Evolutionary conservation across 2,797 vertebrate species (phyloP).

Genomic region (Eidolon dupreanum): DNA sequence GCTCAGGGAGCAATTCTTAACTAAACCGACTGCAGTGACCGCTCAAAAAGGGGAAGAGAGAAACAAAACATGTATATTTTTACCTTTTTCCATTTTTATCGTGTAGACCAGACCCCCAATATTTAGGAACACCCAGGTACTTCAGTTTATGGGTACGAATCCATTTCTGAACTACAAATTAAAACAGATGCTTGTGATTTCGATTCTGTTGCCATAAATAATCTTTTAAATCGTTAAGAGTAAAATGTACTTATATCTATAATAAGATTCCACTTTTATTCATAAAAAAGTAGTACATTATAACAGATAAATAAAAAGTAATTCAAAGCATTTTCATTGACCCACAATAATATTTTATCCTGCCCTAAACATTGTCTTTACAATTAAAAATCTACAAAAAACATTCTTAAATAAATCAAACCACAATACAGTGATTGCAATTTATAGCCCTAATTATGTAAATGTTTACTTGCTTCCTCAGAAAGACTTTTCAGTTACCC

Average conservation of each 20-base stretch:
- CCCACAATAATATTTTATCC: background rate
- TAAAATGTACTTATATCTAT: background rate
- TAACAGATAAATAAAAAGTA: background rate
- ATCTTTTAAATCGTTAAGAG: constrained; percentile 12
- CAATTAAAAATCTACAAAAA: constrained; percentile 18
- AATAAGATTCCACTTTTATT: constrained; percentile 30
- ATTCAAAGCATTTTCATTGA: constrained; percentile 12
- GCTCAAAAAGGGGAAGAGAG: background rate
- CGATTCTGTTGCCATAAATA: constrained; percentile 42
- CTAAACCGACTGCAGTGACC: background rate
- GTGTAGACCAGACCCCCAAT: constrained; percentile 97
- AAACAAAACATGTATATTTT: constrained; percentile 25
- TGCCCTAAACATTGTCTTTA: constrained; percentile 15
- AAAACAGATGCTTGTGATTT: constrained; percentile 72
- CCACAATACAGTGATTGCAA: background rate
- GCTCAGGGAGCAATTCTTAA: background rate
- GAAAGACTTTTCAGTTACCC: background rate
- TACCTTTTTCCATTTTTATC: constrained; percentile 93
- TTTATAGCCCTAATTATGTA: background rate
- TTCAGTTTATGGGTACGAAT: constrained; percentile 92
- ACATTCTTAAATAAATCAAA: background rate
- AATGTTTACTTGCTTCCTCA: background rate
- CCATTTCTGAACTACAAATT: constrained; percentile 93
- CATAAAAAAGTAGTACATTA: background rate
- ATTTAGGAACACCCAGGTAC: constrained; percentile 94